Evolutionary conservation across 2,113 vertebrate species (phyloP), one percentile per base, ranked within the genome.

Genomic region (Periophthalmus modestus): DNA sequence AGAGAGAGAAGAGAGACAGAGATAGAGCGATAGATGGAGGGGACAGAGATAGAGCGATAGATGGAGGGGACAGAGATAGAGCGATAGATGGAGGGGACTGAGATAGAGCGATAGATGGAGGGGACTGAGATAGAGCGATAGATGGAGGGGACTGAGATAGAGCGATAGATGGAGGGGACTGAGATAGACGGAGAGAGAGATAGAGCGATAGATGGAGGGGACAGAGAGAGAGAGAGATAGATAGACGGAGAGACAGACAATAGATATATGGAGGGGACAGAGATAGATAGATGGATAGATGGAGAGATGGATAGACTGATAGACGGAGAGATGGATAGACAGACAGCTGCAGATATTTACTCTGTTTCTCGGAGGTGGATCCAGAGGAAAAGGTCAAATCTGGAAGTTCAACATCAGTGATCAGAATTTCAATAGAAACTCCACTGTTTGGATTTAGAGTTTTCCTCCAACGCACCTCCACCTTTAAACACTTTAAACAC

Each of bases 351-450:
- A 24, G 71, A 70, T 88, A 62, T 91, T 87, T 87, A 82, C 88
- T 80, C 83, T 19, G 66, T 73, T 85, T 75, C 43, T 79, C 83
- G 79, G 82, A 80, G 83, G 76, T 81, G 84, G 87, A 90, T 71
- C 74, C 82, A 77, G 83, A 81, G 39, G 85, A 66, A 92, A 92
- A 92, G 91, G 89, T 92, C 89, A 90, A 82, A 79, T 80, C 77
- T 80, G 74, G 80, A 91, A 92, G 89, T 91, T 90, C 84, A 83
- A 91, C 87, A 87, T 83, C 71, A 87, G 84, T 91, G 90, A 91
- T 87, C 76, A 9, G 91, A 91, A 92, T 92, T 91, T 90, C 84
- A 92, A 92, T 85, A 85, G 85, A 87, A 85, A 68, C 52, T 6
- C 1, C 73, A 54, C 10, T 1, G 57, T 58, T 58, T 15, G 57